These are phyloP conservation scores for Macquaria ambigua DNA, from an alignment of 2,113 vertebrate species.

Conservation along the genomic window DNA sequence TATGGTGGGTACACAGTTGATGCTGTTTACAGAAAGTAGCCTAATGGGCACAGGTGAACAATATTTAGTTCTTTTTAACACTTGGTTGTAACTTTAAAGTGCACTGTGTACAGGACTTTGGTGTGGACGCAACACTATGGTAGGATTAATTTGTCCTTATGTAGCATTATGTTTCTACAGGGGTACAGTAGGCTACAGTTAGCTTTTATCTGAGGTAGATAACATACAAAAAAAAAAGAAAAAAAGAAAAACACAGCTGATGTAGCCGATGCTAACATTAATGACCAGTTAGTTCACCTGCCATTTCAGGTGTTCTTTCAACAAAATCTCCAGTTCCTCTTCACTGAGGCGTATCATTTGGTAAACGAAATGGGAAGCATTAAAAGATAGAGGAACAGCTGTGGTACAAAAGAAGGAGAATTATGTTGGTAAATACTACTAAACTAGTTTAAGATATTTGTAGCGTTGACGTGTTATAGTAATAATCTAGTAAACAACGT, in stretches of 20 bases:
- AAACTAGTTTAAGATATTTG: too few relatives aligned
- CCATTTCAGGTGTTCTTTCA: not conserved
- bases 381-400: not conserved
- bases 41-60: rapidly evolving
- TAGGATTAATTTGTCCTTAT: not conserved
- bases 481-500: not conserved
- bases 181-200: not conserved
- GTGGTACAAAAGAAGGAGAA: not conserved
- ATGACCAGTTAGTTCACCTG: not conserved
- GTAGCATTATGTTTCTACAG: not conserved
- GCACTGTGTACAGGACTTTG: not conserved
- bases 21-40: not conserved
- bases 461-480: not conserved
- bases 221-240: too few relatives aligned
- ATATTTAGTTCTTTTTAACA: not conserved
- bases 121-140: not conserved
- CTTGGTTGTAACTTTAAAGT: too few relatives aligned
- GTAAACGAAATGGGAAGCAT: not conserved
- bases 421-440: not conserved
- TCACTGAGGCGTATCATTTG: not conserved
- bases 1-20: too few relatives aligned
- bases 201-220: not conserved
- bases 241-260: not conserved
- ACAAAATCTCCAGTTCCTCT: not conserved
- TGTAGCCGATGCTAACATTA: too few relatives aligned